These are phyloP conservation scores for Leptinotarsa peninsularis DNA, from an alignment of 2,888 invertebrate genomes.

Conservation along the genomic window DNA sequence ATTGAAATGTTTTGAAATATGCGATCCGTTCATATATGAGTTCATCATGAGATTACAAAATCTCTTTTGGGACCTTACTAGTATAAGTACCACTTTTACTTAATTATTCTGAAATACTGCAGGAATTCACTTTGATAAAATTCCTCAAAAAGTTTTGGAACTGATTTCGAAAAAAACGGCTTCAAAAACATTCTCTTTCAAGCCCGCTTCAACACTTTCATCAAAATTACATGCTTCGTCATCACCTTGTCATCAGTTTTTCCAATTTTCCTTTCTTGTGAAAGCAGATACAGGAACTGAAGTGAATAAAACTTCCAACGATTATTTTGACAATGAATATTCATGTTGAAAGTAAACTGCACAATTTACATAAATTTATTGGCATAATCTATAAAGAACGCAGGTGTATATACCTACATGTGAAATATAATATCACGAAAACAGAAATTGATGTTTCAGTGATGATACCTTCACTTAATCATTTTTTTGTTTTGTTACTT, in stretches of 20 bases:
- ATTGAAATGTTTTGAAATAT: too few relatives aligned
- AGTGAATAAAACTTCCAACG: constrained; percentile 14
- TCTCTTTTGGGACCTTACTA: too few relatives aligned
- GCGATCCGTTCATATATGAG: too few relatives aligned
- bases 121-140: too few relatives aligned
- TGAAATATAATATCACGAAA: constrained; percentile 13
- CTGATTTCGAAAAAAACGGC: too few relatives aligned
- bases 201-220: neutral
- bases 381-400: constrained; percentile 21
- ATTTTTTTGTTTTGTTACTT: too few relatives aligned
- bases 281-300: constrained; percentile 21
- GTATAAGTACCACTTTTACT: too few relatives aligned
- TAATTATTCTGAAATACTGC: too few relatives aligned
- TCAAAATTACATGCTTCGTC: neutral
- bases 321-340: constrained; percentile 18
- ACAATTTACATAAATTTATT: constrained; percentile 1
- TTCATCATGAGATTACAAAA: too few relatives aligned
- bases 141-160: too few relatives aligned
- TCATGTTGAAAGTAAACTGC: constrained; percentile 14
- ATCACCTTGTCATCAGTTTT: constrained; percentile 1
- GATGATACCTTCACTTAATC: neutral
- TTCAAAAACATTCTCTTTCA: neutral
- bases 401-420: constrained; percentile 1
- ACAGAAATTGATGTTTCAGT: neutral
- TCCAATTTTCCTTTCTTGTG: constrained; percentile 6